phyloP scores from a whole-genome alignment of 2,113 vertebrate species.

The Charadrius vociferus region DNA sequence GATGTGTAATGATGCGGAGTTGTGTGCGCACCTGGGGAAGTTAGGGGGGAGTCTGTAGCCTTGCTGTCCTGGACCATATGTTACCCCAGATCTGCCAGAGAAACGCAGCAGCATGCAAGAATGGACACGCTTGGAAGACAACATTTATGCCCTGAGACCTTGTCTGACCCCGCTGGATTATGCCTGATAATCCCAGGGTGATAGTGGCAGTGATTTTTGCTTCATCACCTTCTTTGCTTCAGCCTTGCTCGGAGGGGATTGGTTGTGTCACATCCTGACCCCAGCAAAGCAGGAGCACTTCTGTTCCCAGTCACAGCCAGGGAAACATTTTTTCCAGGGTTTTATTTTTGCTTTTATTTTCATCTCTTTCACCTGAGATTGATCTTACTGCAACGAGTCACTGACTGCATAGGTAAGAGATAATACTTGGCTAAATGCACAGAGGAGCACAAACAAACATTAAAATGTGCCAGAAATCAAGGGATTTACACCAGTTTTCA shows the following conservation, averaged over 20 bases:
- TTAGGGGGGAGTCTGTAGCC: not conserved
- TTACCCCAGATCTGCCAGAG: not conserved
- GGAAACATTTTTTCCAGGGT: not conserved
- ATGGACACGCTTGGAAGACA: not conserved
- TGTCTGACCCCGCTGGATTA: not conserved
- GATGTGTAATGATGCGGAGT: not conserved
- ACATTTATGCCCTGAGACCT: not conserved
- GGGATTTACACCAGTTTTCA: not conserved
- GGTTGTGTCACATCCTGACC: not conserved
- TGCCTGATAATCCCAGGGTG: not conserved
- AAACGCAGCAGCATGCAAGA: not conserved
- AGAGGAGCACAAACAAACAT: not conserved
- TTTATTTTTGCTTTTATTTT: not conserved
- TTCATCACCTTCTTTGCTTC: not conserved
- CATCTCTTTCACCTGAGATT: not conserved
- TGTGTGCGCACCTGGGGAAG: not conserved
- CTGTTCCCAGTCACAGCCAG: not conserved
- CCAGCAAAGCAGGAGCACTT: not conserved
- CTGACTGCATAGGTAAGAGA: not conserved
- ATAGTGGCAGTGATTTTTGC: slow-evolving; percentile 13
- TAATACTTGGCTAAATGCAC: not conserved
- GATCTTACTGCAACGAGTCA: not conserved
- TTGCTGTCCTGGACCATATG: not conserved
- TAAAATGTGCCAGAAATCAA: not conserved
- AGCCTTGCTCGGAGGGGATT: not conserved